Base-by-base conservation (phyloP, 2,888 invertebrate genomes). In the Drosophila tanythrix region DNA sequence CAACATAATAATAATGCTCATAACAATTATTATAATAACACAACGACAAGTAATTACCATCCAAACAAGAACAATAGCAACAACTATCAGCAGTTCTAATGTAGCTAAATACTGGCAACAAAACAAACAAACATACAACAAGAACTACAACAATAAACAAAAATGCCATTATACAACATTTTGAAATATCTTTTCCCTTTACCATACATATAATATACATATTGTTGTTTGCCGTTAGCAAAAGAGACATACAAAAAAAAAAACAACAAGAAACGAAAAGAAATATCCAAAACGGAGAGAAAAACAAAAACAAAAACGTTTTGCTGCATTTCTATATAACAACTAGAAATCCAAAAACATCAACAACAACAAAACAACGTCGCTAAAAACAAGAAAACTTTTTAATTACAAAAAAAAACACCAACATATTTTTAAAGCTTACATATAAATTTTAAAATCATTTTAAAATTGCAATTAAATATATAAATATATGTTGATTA, bases 1-100 rank as follows among this genome's bases (percentile, higher is more conserved):
- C 91, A 89, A 91, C 91, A 91, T 88, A 92, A 88, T 88, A 92
- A 85, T 90, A 92, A 90, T 92, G 91, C 91, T 91, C 91, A 91
- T 87, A 86, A 80, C 90, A 91, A 84, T 91, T 91, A 90, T 91
- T 91, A 93, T 88, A 92, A 92, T 90, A 91, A 91, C 89, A 91
- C 90, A 90, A 77, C 89, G 83, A 81, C 90, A 73, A 83, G 90
- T 83, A 90, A 91, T 89, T 88, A 88, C 77, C 92, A 93, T 90
- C 92, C 89, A 89, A 93, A 92, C 88, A 92, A 92, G 90, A 92
- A 91, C 89, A 92, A 91, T 91, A 92, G 92, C 84, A 91, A 92
- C 82, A 90, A 90, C 85, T 89, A 90, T 82, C 91, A 92, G 81
- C 92, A 90, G 85, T 92, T 90, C 75, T 92, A 92, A 80, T 85